Conservation (phyloP, 1,140 invertebrate species). For the Sycobia sp. region DNA sequence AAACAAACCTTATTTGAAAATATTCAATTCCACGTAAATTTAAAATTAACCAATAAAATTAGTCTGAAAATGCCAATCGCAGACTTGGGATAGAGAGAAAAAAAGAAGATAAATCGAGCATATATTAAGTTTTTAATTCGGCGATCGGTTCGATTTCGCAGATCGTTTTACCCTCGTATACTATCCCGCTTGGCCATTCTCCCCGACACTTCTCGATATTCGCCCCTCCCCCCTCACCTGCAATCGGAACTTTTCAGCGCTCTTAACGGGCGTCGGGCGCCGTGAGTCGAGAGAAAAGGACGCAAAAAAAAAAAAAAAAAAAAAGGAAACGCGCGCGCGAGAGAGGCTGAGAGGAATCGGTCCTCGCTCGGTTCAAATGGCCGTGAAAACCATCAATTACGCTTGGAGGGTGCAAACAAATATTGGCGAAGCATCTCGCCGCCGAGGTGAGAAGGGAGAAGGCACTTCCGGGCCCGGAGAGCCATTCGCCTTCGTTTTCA, state of each 20-base stretch:
- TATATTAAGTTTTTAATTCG: no score
- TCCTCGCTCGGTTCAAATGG: conserved; percentile 14
- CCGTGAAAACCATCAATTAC: conserved; percentile 27
- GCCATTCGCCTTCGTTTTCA: background rate
- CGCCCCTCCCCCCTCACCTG: background rate
- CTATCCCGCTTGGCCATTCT: background rate
- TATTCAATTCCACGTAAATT: no score
- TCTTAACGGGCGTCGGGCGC: background rate
- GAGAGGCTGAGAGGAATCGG: background rate
- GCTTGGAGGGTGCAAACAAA: conserved; percentile 25
- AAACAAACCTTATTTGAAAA: no score
- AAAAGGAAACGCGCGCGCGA: background rate
- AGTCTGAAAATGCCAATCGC: no score
- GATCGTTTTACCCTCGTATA: no score
- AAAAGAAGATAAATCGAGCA: no score
- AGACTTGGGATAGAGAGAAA: no score
- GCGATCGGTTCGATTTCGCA: no score
- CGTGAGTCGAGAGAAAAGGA: no score
- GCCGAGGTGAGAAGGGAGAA: background rate
- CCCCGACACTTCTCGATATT: background rate
- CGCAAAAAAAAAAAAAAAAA: no score
- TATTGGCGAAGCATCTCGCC: conserved; percentile 12
- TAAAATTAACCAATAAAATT: no score
- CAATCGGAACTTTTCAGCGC: conserved; percentile 12
- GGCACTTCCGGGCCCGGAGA: conserved; percentile 4